Base-by-base conservation (phyloP, 2,113 vertebrate species). In the Sylvia atricapilla region DNA sequence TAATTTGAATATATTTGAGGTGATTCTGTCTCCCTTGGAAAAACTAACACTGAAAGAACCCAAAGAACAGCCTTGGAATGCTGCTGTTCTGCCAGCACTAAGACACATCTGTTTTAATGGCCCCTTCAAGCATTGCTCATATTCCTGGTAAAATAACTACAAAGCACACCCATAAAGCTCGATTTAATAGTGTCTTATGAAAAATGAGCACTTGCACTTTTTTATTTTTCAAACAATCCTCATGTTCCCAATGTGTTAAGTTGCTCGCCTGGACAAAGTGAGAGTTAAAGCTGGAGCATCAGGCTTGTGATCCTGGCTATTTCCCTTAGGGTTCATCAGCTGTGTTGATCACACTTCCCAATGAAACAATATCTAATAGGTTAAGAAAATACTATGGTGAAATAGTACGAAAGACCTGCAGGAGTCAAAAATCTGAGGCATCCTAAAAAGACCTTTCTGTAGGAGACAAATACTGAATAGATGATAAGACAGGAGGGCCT, bases 31-130 rank as follows among this genome's bases (percentile, higher is more conserved):
- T 91, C 56, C 67, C 84, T 75, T 79, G 82, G 80, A 87, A 73
- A 73, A 28, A 53, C 73, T 72, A 43, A 23, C 27, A 58, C 28
- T 64, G 72, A 84, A 75, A 33, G 64, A 87, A 52, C 52, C 68
- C 77, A 79, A 66, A 60, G 47, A 88, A 62, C 49, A 86, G 77
- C 49, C 72, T 84, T 93, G n/a, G 91, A 95, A 91, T 88, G 62
- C 31, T 62, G 33, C 53, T 84, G 4, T 39, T 96, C 23, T 8
- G 19, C 64, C 79, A 95, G 69, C 63, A 85, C 13, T 56, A 80
- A 89, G 89, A 47, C 43, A 41, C 70, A 79, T 88, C 64, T 80
- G 43, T 70, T 89, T 91, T 64, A 63, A 19, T 59, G 67, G 39
- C 22, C 92, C 63, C 58, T 86, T 70, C 70, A 92, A 93, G 31